A percentile compares a stretch with the other conserved stretches of the same genome.
Conservation (phyloP, 2,888 invertebrate species). For the Chrysolina haemoptera region DNA sequence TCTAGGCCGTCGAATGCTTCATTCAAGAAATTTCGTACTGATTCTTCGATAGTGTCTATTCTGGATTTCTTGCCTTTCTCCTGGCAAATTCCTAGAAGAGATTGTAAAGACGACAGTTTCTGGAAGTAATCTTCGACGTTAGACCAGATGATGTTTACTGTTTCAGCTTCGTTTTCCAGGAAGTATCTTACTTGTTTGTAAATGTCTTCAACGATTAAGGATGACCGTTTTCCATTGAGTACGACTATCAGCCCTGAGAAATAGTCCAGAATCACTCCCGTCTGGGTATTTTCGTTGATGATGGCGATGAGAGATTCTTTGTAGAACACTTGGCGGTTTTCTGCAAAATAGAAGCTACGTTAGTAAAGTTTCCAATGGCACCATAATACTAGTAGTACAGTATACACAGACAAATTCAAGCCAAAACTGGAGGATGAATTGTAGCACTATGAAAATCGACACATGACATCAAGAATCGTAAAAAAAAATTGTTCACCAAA, state of each 20-base stretch:
- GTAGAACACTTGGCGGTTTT: not conserved
- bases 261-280: constrained; percentile 34
- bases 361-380: too few species aligned
- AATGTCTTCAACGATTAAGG: not conserved
- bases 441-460: too few species aligned
- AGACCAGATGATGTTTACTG: constrained; percentile 21
- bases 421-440: too few species aligned
- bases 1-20: constrained; percentile 20
- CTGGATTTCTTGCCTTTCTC: constrained; percentile 25
- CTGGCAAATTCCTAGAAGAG: constrained; percentile 24
- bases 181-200: not conserved
- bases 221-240: constrained; percentile 27
- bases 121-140: constrained; percentile 33
- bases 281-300: constrained; percentile 19
- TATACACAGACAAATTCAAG: too few species aligned
- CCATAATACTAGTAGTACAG: too few species aligned
- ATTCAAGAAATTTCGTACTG: not conserved
- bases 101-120: constrained; percentile 23
- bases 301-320: constrained; percentile 26
- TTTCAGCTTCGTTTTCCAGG: not conserved
- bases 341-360: not conserved
- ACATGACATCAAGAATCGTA: too few species aligned
- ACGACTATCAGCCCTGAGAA: not conserved
- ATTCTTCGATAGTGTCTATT: not conserved
- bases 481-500: too few species aligned